Percentiles rank a stretch among this genome's conserved stretches.
Conservation (phyloP, 2,888 invertebrate species). For the Elegia similella region DNA sequence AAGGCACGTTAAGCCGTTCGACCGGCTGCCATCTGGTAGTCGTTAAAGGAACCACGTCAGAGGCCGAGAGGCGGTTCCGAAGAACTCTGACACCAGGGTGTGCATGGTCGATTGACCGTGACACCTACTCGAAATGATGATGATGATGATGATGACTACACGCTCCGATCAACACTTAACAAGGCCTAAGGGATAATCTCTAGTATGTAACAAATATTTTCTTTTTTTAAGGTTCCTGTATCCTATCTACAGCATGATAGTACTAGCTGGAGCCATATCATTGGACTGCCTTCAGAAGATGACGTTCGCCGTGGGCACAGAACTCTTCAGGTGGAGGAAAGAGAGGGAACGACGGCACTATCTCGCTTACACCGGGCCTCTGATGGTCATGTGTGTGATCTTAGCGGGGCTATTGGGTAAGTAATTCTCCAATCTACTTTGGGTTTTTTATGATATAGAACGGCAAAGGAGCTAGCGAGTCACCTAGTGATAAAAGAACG, state of each 20-base stretch:
- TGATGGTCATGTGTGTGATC: constrained; percentile 84
- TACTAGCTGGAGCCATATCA: constrained; percentile 89
- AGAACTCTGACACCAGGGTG: too few relatives aligned
- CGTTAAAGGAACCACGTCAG: too few relatives aligned
- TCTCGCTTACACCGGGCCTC: constrained; percentile 87
- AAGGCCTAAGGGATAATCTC: neutral
- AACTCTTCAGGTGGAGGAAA: constrained; percentile 57
- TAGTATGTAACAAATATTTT: neutral
- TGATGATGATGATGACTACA: too few relatives aligned
- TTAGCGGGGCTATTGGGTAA: constrained; percentile 79
- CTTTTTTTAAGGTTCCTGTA: constrained; percentile 88
- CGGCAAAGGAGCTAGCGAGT: too few relatives aligned
- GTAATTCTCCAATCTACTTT: constrained; percentile 25
- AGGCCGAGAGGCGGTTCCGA: too few relatives aligned
- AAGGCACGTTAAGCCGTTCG: too few relatives aligned
- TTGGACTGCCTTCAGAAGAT: constrained; percentile 91
- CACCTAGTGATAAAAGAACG: too few relatives aligned
- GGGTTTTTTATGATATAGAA: too few relatives aligned
- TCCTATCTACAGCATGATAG: constrained; percentile 96
- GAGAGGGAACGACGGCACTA: constrained; percentile 82
- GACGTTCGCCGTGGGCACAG: constrained; percentile 58
- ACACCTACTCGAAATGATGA: too few relatives aligned
- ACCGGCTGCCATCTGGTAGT: too few relatives aligned
- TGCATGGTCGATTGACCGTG: too few relatives aligned
- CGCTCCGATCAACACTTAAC: too few relatives aligned